phyloP scores from a whole-genome alignment of 2,113 vertebrate genomes.

The Oryzias javanicus region DNA sequence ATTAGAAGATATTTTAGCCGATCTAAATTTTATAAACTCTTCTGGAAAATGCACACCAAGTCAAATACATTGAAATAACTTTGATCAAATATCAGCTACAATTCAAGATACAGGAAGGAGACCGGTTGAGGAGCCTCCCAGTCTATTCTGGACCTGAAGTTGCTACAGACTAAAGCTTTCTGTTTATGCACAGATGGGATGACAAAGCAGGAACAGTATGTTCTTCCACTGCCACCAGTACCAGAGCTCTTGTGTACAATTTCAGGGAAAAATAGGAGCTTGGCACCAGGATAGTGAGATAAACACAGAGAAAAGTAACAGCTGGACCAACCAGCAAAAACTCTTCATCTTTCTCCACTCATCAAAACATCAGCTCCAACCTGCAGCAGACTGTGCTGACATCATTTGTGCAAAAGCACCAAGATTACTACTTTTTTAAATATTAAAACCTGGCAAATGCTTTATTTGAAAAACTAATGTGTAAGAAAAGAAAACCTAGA shows the following conservation, averaged over 20 bases:
- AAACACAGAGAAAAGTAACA: constrained; percentile 48
- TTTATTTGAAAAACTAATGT: too few relatives aligned
- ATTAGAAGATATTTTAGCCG: too few relatives aligned
- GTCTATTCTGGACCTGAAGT: constrained; percentile 26
- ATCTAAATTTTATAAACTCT: too few relatives aligned
- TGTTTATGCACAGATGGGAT: constrained; percentile 22
- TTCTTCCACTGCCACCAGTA: constrained; percentile 14
- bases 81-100: too few relatives aligned
- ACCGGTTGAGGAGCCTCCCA: constrained; percentile 4
- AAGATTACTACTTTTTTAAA: too few relatives aligned
- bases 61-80: too few relatives aligned
- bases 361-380: neutral
- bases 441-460: too few relatives aligned
- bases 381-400: too few relatives aligned
- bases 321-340: constrained; percentile 32
- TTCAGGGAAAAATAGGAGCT: constrained; percentile 41
- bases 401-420: too few relatives aligned
- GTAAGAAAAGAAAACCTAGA: too few relatives aligned
- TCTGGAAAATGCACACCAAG: too few relatives aligned
- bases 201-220: constrained; percentile 49
- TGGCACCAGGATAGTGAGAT: constrained; percentile 42
- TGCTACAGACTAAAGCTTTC: constrained; percentile 10
- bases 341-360: constrained; percentile 5
- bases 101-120: too few relatives aligned
- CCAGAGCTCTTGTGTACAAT: constrained; percentile 33